A percentile compares a stretch with the other conserved stretches of the same genome.
Evolutionary conservation across 64 coral and sea anemone genomes (phyloP).

Genomic region (Actinia tenebrosa): DNA sequence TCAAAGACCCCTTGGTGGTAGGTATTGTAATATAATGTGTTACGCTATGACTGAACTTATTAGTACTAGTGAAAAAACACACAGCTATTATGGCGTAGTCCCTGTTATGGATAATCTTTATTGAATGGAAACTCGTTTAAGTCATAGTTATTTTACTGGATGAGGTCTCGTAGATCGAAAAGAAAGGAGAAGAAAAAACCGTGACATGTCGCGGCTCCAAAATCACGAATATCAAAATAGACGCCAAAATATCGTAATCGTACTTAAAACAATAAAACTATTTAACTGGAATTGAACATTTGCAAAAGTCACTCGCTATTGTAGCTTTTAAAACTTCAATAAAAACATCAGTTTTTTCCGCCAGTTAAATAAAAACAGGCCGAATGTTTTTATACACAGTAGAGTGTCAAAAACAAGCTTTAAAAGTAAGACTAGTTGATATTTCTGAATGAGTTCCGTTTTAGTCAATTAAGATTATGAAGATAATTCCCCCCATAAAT

Average conservation of each 20-base stretch:
- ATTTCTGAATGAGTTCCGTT: not conserved
- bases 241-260: not conserved
- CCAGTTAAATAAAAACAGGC: not conserved
- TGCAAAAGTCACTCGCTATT: not conserved
- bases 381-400: not conserved
- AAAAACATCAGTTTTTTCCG: not conserved
- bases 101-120: not conserved
- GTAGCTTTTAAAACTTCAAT: not conserved
- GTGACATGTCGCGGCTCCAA: not conserved
- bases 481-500: not conserved
- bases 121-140: not conserved
- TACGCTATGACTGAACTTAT: not conserved
- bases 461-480: conserved; percentile 1
- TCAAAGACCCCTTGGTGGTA: not conserved
- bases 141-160: not conserved
- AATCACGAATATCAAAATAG: not conserved
- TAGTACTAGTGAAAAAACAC: not conserved
- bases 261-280: not conserved
- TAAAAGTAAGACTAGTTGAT: not conserved
- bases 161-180: not conserved
- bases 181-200: not conserved
- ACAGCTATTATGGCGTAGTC: not conserved
- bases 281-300: not conserved
- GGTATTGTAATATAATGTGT: not conserved
- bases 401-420: not conserved